phyloP scores from a whole-genome alignment of 2,888 invertebrate species.

The Sisyra terminalis region DNA sequence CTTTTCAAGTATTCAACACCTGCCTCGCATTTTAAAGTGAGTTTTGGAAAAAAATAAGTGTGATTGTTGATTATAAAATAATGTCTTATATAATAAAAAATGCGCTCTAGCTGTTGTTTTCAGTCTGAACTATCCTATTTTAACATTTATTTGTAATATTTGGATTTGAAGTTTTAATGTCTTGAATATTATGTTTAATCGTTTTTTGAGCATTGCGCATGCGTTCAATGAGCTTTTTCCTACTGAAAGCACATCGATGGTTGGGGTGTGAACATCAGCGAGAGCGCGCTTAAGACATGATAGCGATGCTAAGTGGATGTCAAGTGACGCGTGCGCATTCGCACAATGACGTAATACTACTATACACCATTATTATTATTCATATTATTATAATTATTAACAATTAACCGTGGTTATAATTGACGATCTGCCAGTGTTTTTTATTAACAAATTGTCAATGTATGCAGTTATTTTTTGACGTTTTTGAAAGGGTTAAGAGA shows the following conservation, averaged over 20 bases:
- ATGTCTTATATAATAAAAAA: neutral
- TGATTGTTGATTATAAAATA: slow-evolving; percentile 40
- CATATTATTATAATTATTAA: slow-evolving; percentile 19
- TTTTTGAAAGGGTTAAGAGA: neutral
- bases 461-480: slow-evolving; percentile 5
- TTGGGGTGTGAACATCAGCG: slow-evolving; percentile 14
- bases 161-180: too few relatives aligned
- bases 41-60: slow-evolving; percentile 57
- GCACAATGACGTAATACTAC: slow-evolving; percentile 23
- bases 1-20: slow-evolving; percentile 27
- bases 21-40: slow-evolving; percentile 56
- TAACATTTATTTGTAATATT: too few relatives aligned
- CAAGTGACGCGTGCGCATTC: slow-evolving; percentile 21
- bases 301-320: slow-evolving; percentile 30
- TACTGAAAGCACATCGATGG: slow-evolving; percentile 9
- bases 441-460: slow-evolving; percentile 4
- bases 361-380: slow-evolving; percentile 32
- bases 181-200: neutral
- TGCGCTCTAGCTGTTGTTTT: slow-evolving; percentile 14
- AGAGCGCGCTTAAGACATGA: too few relatives aligned
- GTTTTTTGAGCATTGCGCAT: neutral
- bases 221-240: slow-evolving; percentile 12
- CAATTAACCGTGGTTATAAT: neutral
- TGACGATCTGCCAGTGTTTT: slow-evolving; percentile 5
- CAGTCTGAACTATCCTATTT: too few relatives aligned